phyloP scores from a whole-genome alignment of 2,113 vertebrate species.

The Sceloporus undulatus region DNA sequence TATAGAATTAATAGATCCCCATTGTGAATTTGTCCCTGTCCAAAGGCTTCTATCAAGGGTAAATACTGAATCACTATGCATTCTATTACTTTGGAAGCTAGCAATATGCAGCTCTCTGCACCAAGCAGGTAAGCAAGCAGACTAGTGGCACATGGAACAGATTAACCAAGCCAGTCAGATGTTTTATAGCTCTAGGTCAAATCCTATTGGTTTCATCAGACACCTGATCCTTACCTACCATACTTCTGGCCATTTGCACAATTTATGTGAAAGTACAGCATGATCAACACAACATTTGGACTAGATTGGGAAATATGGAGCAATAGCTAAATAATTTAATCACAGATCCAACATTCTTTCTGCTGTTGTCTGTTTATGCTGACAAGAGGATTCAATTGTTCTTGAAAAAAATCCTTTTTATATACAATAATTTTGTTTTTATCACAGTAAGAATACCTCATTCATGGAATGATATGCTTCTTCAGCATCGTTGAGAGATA shows the following conservation, averaged over 20 bases:
- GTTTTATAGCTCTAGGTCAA: neutral
- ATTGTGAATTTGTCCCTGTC: neutral
- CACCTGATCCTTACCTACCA: neutral
- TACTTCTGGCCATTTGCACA: neutral
- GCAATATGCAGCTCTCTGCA: neutral
- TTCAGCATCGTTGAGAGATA: neutral
- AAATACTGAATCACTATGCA: neutral
- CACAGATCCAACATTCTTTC: neutral
- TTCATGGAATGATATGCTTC: constrained; percentile 3
- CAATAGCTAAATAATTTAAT: neutral
- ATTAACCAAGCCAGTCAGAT: neutral
- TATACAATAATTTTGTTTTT: constrained; percentile 20
- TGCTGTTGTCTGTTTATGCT: neutral
- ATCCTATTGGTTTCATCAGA: neutral
- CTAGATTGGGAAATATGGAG: neutral
- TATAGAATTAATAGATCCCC: neutral
- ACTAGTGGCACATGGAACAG: neutral
- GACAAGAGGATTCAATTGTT: neutral
- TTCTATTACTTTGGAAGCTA: neutral
- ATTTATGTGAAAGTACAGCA: neutral
- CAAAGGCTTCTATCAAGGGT: neutral
- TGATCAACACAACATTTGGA: neutral
- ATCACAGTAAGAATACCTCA: neutral
- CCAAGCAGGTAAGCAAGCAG: neutral
- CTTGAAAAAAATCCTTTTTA: constrained; percentile 19